phyloP scores from a whole-genome alignment of 53 echinoderm and acorn worm species.

The Stichopus horrens region DNA sequence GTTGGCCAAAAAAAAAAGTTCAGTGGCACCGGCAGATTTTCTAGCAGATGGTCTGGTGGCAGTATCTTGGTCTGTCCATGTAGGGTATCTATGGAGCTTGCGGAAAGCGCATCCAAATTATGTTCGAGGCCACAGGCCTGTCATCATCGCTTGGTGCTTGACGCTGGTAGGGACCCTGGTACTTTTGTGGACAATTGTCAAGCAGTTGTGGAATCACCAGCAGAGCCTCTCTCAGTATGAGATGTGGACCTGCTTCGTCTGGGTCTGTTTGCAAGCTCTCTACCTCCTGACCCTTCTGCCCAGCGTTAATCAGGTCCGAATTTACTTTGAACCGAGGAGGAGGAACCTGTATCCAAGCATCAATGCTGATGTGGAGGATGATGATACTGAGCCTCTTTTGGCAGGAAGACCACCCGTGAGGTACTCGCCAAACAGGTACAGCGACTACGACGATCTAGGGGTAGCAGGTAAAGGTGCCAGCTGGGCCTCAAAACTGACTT shows the following conservation, averaged over 20 bases:
- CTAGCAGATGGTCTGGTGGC: slow-evolving; percentile 53
- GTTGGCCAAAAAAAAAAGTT: neutral
- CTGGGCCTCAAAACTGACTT: slow-evolving; percentile 65
- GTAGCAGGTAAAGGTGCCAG: slow-evolving; percentile 83
- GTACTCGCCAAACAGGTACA: slow-evolving; percentile 41
- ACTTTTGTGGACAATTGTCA: slow-evolving; percentile 57
- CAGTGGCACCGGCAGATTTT: slow-evolving; percentile 69
- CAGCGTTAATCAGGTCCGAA: slow-evolving; percentile 57
- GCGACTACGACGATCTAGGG: slow-evolving; percentile 64
- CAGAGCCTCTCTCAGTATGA: slow-evolving; percentile 46
- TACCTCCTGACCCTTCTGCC: slow-evolving; percentile 81
- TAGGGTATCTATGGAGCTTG: slow-evolving; percentile 67
- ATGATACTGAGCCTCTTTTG: slow-evolving; percentile 50
- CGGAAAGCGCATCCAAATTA: slow-evolving; percentile 53
- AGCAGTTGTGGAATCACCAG: slow-evolving; percentile 51
- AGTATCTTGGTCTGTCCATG: slow-evolving; percentile 76
- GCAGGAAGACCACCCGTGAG: slow-evolving; percentile 26
- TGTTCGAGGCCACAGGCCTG: slow-evolving; percentile 67
- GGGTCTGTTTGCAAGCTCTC: slow-evolving; percentile 59
- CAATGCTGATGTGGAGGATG: slow-evolving; percentile 65
- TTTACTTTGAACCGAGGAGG: slow-evolving; percentile 55
- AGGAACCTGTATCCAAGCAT: slow-evolving; percentile 69
- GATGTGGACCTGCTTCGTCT: slow-evolving; percentile 51
- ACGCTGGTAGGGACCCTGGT: slow-evolving; percentile 63
- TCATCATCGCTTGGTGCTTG: slow-evolving; percentile 68